Percentiles rank a stretch among this genome's conserved stretches.
These are phyloP conservation scores for Crotalus horridus DNA, from an alignment of 2,113 vertebrate genomes.

Conservation along the genomic window DNA sequence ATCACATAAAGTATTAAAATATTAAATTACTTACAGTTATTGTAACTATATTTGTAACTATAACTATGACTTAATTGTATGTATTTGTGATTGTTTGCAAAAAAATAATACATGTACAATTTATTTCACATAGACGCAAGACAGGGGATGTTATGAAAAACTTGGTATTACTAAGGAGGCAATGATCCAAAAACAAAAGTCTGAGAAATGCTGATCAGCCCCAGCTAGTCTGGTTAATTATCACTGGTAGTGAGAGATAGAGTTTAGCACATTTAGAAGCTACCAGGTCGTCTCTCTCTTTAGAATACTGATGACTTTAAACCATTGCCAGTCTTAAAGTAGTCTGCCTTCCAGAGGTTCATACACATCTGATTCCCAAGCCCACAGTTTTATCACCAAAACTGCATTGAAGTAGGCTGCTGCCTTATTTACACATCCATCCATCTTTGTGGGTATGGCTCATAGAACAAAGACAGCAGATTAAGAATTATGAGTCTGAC, in stretches of 20 bases:
- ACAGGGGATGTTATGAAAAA: neutral
- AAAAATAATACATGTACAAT: neutral
- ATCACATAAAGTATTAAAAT: neutral
- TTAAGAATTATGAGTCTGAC: neutral
- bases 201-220: neutral
- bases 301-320: neutral
- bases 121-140: neutral
- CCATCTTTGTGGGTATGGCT: neutral
- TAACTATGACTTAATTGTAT: neutral
- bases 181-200: neutral
- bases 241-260: neutral
- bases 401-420: neutral
- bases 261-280: neutral
- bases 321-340: neutral
- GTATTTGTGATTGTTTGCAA: neutral
- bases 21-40: neutral
- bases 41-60: neutral
- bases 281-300: neutral
- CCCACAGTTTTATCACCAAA: neutral
- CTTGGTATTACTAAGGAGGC: neutral
- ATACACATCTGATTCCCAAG: neutral
- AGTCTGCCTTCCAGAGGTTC: neutral
- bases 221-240: neutral
- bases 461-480: neutral
- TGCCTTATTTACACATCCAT: neutral